These are phyloP conservation scores for Diachasmimorpha longicaudata DNA, from an alignment of 1,140 invertebrate species.

Conservation along the genomic window DNA sequence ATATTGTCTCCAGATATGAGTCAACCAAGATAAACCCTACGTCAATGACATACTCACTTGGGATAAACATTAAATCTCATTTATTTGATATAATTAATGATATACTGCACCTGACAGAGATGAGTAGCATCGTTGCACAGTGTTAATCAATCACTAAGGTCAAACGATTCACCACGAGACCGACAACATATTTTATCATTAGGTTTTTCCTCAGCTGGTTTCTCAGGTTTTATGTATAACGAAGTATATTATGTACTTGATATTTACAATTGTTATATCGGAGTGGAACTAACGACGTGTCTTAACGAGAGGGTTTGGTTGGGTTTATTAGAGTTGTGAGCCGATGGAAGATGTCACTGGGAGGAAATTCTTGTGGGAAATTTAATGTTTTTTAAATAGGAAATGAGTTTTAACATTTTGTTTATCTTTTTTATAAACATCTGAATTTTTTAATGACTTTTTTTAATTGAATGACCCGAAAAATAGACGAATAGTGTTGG, in stretches of 20 bases:
- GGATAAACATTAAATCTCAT: too few species aligned
- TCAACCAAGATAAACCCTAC: too few species aligned
- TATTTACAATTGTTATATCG: conserved; percentile 4
- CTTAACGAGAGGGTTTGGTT: background rate
- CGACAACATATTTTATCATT: background rate
- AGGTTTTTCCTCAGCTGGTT: background rate
- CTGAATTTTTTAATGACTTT: too few species aligned
- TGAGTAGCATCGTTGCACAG: background rate
- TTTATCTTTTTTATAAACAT: too few species aligned
- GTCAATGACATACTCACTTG: too few species aligned
- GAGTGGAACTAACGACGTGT: conserved; percentile 1
- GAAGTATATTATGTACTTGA: background rate
- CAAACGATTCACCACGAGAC: background rate
- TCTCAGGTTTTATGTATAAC: background rate
- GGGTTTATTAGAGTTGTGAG: background rate
- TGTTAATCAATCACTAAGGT: background rate
- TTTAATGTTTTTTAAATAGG: too few species aligned
- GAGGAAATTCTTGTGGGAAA: too few species aligned
- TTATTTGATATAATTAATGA: background rate
- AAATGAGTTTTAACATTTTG: too few species aligned
- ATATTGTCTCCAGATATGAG: too few species aligned
- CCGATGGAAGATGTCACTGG: too few species aligned
- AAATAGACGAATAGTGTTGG: too few species aligned
- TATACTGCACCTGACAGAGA: background rate
- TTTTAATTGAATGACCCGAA: too few species aligned